phyloP scores from a whole-genome alignment of 1,140 invertebrate genomes.

The Caenorhabditis latens region DNA sequence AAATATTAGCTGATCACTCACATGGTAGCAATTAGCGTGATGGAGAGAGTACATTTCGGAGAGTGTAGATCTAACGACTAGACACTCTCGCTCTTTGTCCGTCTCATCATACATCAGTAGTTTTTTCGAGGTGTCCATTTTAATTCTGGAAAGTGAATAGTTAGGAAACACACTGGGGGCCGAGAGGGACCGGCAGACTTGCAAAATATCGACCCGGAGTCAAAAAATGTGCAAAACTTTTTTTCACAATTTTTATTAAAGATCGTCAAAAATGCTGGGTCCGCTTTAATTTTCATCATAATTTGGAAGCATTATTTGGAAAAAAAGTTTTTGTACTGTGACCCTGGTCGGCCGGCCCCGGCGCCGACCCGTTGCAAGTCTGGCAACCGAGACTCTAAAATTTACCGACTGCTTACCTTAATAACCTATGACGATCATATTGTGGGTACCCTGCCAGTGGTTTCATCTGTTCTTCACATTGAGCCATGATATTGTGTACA shows the following conservation, averaged over 20 bases:
- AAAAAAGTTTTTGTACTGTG: neutral
- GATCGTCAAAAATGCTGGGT: too few species aligned
- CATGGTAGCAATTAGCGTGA: slow-evolving; percentile 62
- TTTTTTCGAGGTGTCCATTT: slow-evolving; percentile 65
- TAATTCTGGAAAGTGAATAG: slow-evolving; percentile 50
- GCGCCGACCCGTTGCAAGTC: too few species aligned
- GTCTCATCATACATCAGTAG: slow-evolving; percentile 58
- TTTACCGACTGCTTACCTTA: slow-evolving; percentile 26
- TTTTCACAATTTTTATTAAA: too few species aligned
- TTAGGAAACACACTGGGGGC: neutral
- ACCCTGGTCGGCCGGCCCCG: too few species aligned
- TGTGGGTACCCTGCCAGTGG: slow-evolving; percentile 38
- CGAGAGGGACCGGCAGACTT: neutral
- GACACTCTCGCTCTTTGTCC: slow-evolving; percentile 61
- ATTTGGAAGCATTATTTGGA: too few species aligned
- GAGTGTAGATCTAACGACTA: slow-evolving; percentile 58
- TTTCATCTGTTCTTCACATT: slow-evolving; percentile 63
- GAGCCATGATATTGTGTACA: slow-evolving; percentile 59
- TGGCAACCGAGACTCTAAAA: too few species aligned
- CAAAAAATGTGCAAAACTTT: too few species aligned
- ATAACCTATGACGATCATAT: slow-evolving; percentile 60
- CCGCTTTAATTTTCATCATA: too few species aligned
- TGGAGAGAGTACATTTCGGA: slow-evolving; percentile 62
- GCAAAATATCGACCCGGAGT: too few species aligned
- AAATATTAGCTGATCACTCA: slow-evolving; percentile 45